These are phyloP conservation scores for Heteractis magnifica DNA, from an alignment of 92 coral and sea anemone species.

Conservation along the genomic window DNA sequence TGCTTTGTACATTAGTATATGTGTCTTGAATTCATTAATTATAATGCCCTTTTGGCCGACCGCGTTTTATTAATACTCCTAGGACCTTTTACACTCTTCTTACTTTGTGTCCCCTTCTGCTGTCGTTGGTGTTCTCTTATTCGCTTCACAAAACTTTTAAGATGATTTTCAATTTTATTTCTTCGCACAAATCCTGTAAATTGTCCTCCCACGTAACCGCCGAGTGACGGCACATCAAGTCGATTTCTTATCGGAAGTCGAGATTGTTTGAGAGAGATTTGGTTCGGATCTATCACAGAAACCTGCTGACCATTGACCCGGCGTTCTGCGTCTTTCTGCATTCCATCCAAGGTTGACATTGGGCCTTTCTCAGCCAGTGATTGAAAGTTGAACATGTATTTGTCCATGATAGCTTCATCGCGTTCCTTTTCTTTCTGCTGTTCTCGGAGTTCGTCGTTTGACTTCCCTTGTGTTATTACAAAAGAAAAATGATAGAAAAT, in stretches of 20 bases:
- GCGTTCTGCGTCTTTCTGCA: slow-evolving; percentile 60
- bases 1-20: no score
- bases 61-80: background rate
- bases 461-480: slow-evolving; percentile 40
- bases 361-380: slow-evolving; percentile 51
- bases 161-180: slow-evolving; percentile 12
- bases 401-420: slow-evolving; percentile 57
- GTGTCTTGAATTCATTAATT: no score
- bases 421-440: slow-evolving; percentile 56
- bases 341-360: slow-evolving; percentile 28
- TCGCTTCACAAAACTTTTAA: background rate
- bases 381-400: slow-evolving; percentile 61
- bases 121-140: background rate
- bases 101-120: background rate
- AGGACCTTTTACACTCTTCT: background rate
- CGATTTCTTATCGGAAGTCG: slow-evolving; percentile 63
- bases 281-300: slow-evolving; percentile 77
- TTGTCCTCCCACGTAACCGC: slow-evolving; percentile 31
- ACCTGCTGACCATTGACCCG: slow-evolving; percentile 79
- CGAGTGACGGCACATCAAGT: slow-evolving; percentile 67
- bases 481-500: background rate
- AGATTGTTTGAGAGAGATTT: slow-evolving; percentile 75
- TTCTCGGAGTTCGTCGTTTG: slow-evolving; percentile 71
- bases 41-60: no score
- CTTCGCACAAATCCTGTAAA: slow-evolving; percentile 22